phyloP scores from a whole-genome alignment of 92 coral and sea anemone genomes.

The Umimayanthus chanpuru region DNA sequence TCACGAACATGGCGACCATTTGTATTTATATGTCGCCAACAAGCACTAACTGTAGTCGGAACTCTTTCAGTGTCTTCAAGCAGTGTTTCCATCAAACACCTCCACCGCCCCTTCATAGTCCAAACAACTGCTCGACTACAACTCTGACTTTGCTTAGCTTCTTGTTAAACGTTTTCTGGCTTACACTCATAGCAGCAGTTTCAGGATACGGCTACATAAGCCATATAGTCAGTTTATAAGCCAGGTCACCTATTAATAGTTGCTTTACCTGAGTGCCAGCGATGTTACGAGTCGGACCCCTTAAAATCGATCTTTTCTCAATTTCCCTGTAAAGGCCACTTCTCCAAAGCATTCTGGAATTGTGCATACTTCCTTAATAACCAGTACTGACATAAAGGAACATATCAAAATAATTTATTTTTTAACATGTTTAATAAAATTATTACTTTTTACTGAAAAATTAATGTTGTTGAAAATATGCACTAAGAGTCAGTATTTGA shows the following conservation, averaged over 20 bases:
- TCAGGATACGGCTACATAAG: neutral
- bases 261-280: conserved; percentile 48
- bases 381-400: no score
- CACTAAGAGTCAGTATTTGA: no score
- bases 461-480: no score
- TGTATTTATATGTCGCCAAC: no score
- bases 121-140: conserved; percentile 49
- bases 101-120: conserved; percentile 57
- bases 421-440: no score
- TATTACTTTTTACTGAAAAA: no score
- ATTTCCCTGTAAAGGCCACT: conserved; percentile 58
- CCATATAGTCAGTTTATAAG: no score
- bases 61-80: conserved; percentile 47
- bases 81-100: conserved; percentile 44
- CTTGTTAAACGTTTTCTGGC: conserved; percentile 53
- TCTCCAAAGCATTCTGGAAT: conserved; percentile 50
- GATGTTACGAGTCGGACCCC: conserved; percentile 44
- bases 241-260: conserved; percentile 39
- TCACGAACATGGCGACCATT: no score
- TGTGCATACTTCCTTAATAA: conserved; percentile 55
- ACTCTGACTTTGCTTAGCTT: conserved; percentile 45
- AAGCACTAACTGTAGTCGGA: conserved; percentile 55
- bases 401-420: no score
- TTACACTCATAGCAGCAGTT: conserved; percentile 5
- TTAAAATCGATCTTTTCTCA: conserved; percentile 42